Percentiles rank a stretch among this genome's conserved stretches.
phyloP scores from a whole-genome alignment of 2,888 invertebrate species.

The Pristionchus japonicus region DNA sequence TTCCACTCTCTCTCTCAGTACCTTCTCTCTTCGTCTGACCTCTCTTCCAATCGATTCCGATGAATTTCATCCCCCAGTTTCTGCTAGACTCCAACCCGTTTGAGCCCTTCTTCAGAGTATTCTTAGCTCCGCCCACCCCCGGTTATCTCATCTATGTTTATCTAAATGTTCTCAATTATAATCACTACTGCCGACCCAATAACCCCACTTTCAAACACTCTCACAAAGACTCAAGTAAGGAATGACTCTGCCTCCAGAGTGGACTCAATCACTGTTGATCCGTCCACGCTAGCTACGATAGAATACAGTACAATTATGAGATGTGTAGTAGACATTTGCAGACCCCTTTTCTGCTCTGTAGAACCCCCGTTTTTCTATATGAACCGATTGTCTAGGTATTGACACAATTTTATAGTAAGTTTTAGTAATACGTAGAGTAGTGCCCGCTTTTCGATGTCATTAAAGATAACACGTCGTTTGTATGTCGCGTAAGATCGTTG shows the following conservation, averaged over 20 bases:
- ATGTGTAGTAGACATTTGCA: not conserved
- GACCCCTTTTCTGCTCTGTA: not conserved
- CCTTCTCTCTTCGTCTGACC: constrained; percentile 36
- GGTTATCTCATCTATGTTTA: not conserved
- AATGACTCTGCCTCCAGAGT: not conserved
- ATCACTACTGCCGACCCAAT: not conserved
- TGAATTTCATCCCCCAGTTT: constrained; percentile 31
- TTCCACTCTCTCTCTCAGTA: constrained; percentile 11
- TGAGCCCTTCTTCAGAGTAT: not conserved
- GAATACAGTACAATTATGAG: constrained; percentile 10
- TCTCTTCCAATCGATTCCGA: constrained; percentile 26
- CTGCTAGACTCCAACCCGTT: not conserved
- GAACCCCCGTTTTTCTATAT: not conserved
- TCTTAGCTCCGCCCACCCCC: not conserved
- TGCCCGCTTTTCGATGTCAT: constrained; percentile 14
- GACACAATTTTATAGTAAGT: not conserved
- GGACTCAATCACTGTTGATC: not conserved
- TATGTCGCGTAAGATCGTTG: not conserved
- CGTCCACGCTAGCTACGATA: not conserved
- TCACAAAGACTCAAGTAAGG: constrained; percentile 40
- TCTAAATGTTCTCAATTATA: not conserved
- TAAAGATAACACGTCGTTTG: constrained; percentile 14
- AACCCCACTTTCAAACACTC: not conserved
- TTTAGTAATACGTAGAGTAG: constrained; percentile 26
- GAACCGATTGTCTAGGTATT: constrained; percentile 10